Percentiles rank a stretch among this genome's conserved stretches.
phyloP scores from a whole-genome alignment of 2,113 vertebrate species.

The Gnathonemus echidnorhynchus region DNA sequence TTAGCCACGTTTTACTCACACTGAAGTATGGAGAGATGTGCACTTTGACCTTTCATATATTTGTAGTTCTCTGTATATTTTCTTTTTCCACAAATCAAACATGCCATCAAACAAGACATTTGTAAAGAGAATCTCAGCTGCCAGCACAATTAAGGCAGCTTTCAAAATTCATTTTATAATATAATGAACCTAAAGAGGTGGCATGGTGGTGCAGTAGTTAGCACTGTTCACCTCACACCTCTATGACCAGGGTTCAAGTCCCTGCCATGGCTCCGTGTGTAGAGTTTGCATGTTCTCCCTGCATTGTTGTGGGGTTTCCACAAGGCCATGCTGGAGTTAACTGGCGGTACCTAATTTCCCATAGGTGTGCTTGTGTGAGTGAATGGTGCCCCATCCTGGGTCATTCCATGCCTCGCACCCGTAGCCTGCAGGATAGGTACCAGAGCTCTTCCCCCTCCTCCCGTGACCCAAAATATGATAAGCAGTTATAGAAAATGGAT shows the following conservation, averaged over 20 bases:
- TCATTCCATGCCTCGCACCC: neutral
- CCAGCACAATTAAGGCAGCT: neutral
- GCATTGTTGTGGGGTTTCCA: neutral
- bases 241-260: neutral
- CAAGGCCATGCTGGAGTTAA: neutral
- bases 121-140: neutral
- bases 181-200: neutral
- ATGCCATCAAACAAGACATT: neutral
- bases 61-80: neutral
- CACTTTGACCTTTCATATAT: neutral
- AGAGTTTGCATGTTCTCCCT: neutral
- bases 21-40: neutral
- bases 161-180: neutral
- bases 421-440: neutral
- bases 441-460: neutral
- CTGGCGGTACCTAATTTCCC: neutral
- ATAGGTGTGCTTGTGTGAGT: neutral
- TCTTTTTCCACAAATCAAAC: neutral
- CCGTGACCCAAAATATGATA: neutral
- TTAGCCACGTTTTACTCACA: neutral
- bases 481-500: neutral
- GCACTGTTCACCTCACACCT: neutral
- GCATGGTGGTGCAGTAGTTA: neutral
- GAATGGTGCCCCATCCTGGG: neutral
- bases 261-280: neutral